Base-by-base conservation (phyloP, 2,888 invertebrate species). In the Tenodera sinensis region DNA sequence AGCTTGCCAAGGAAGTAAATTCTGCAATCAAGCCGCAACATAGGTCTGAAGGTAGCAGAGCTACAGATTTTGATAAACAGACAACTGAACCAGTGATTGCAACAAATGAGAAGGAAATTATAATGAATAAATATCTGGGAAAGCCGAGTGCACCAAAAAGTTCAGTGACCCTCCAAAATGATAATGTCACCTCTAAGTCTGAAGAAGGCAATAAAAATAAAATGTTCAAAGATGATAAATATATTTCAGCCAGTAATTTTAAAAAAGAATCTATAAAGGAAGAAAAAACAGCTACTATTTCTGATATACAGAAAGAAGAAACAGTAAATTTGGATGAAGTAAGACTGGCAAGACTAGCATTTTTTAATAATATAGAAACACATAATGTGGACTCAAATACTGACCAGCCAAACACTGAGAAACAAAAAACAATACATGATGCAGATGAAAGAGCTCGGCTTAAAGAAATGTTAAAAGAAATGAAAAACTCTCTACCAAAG, bases 401-500 rank as follows among this genome's bases (percentile, higher is more conserved):
- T 28, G 85, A 20, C n/a, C n/a, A 87, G 30, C 28, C 88, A n/a
- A 83, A 90, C 42, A 88, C 82, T 20, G 88, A 90, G 71, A 83
- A 88, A 83, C 8, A 28, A 25, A 88, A 90, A n/a, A 81, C 27
- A 54, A 89, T 54, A 47, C 85, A 47, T 4, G 54, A 71, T 71
- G 42, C 90, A 81, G 91, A 90, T 71, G 91, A 91, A 89, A 90
- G 86, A 92, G 92, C 90, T 92, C 91, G 93, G 92, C 93, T 96
- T 47, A 95, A 95, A 92, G 96, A 96, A 93, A 96, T 96, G 95
- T 93, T 96, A 90, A 96, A 96, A 92, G 96, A 96, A 94, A 96
- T 96, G 96, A 96, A 96, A 93, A 95, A 96, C 92, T 96, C 96
- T 20, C 93, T 97, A 90, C 96, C 96, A 0, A 96, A 95, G 92